Evolutionary conservation across 2,888 invertebrate species (phyloP).

Genomic region (Parochlus steinenii): DNA sequence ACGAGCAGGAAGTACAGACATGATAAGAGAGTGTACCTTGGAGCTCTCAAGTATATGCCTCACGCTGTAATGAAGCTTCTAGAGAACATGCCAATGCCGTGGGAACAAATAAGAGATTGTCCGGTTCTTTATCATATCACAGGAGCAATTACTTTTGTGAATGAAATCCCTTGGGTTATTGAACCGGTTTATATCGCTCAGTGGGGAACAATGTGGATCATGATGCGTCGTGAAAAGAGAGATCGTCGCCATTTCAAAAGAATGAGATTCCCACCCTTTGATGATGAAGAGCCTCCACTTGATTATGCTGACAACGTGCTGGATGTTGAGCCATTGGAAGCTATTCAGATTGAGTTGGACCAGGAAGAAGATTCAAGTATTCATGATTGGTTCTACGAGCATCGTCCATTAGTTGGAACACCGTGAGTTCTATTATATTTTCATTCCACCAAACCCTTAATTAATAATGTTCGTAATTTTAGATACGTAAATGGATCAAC

Average conservation of each 20-base stretch:
- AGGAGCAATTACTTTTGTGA: constrained; percentile 98
- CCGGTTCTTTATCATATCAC: constrained; percentile 97
- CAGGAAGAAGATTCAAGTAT: constrained; percentile 84
- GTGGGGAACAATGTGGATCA: constrained; percentile 99
- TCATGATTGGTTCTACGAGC: constrained; percentile 96
- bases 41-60: constrained; percentile 98
- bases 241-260: constrained; percentile 97
- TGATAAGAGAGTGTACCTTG: constrained; percentile 95
- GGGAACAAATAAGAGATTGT: constrained; percentile 99
- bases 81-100: constrained; percentile 99
- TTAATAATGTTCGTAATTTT: constrained; percentile 6
- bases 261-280: constrained; percentile 99
- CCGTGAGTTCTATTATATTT: constrained; percentile 36
- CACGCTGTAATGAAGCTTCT: constrained; percentile 97
- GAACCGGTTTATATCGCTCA: constrained; percentile 99
- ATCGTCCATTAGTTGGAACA: constrained; percentile 85
- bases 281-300: constrained; percentile 98
- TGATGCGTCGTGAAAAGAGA: constrained; percentile 98
- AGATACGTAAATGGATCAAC: constrained; percentile 90
- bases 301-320: constrained; percentile 99
- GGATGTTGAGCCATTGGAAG: constrained; percentile 97
- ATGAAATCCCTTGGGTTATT: constrained; percentile 99
- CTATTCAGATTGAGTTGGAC: constrained; percentile 96
- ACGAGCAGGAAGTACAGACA: constrained; percentile 96
- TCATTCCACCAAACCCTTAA: constrained; percentile 1